Conservation (phyloP, 2,113 vertebrate species). For the Ondatra zibethicus region DNA sequence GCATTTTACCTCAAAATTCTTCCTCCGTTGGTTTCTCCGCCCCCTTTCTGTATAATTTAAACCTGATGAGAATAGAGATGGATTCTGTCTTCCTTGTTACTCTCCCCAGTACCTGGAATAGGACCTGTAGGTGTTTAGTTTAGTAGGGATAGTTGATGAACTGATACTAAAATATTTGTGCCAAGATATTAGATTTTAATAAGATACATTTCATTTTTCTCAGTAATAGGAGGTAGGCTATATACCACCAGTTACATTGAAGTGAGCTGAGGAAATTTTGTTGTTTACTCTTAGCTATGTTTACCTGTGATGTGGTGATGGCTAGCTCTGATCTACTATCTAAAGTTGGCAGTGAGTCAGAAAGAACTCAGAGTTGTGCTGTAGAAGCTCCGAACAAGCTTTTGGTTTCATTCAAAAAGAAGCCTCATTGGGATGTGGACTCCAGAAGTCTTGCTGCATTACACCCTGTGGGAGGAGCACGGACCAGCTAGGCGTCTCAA, state of each 20-base stretch:
- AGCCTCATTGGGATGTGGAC: background rate
- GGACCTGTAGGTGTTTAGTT: background rate
- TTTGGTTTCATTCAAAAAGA: background rate
- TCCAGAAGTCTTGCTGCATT: background rate
- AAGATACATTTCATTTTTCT: background rate
- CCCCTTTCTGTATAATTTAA: background rate
- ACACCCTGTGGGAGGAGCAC: background rate
- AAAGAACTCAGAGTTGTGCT: background rate
- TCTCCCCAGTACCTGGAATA: background rate
- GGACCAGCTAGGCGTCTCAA: background rate
- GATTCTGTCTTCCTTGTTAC: background rate
- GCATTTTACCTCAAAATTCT: background rate
- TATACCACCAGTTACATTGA: background rate
- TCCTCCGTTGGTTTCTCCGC: background rate
- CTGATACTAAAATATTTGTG: slow-evolving; percentile 4
- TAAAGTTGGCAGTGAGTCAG: background rate
- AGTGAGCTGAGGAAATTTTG: slow-evolving; percentile 22
- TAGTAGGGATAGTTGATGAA: slow-evolving; percentile 36
- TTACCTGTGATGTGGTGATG: background rate
- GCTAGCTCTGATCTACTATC: background rate
- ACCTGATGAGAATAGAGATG: background rate
- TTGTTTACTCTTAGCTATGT: background rate
- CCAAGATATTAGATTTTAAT: slow-evolving; percentile 21
- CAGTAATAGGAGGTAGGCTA: background rate
- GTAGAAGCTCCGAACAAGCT: background rate